Evolutionary conservation across 1,140 invertebrate species (phyloP), one percentile per base, ranked within the genome.

Genomic region (Leptoteleia sp.): DNA sequence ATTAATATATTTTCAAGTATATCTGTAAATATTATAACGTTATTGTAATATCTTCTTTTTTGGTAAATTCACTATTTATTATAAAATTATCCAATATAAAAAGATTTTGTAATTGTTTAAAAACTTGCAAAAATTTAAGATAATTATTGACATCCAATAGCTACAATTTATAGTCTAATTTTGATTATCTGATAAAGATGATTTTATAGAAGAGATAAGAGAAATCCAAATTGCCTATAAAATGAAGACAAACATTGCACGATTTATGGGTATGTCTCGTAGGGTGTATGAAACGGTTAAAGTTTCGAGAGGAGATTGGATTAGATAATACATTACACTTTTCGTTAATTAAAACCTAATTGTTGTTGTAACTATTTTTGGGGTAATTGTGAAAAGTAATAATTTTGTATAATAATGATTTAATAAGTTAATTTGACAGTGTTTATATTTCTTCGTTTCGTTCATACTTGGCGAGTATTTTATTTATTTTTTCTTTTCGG

Each of bases 401-500:
- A n/a, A n/a, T n/a, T n/a, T n/a, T n/a, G n/a, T n/a, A n/a, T n/a
- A n/a, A n/a, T n/a, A n/a, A n/a, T n/a, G n/a, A n/a, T n/a, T n/a
- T n/a, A n/a, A n/a, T n/a, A n/a, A n/a, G n/a, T 61, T 61, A 59
- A 61, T 47, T 25, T 33, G 27, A 9, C n/a, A 12, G 22, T 16
- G 40, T 45, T 61, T 61, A 35, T 61, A 45, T 61, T 33, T 61
- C 42, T 45, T 61, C 27, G 29, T 33, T 61, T 59, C 40, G 8
- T 61, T 59, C 40, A 11, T 17, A 7, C 12, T 52, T 37, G 9
- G 16, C 0, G 4, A 6, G 12, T 37, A n/a, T 35, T 22, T 37
- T 33, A n/a, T n/a, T n/a, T n/a, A n/a, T n/a, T n/a, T n/a, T n/a
- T n/a, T n/a, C n/a, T 57, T 57, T 8, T 4, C 1, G 25, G 22